Conservation (phyloP, 2,113 vertebrate genomes). For the Capricornis sumatraensis region DNA sequence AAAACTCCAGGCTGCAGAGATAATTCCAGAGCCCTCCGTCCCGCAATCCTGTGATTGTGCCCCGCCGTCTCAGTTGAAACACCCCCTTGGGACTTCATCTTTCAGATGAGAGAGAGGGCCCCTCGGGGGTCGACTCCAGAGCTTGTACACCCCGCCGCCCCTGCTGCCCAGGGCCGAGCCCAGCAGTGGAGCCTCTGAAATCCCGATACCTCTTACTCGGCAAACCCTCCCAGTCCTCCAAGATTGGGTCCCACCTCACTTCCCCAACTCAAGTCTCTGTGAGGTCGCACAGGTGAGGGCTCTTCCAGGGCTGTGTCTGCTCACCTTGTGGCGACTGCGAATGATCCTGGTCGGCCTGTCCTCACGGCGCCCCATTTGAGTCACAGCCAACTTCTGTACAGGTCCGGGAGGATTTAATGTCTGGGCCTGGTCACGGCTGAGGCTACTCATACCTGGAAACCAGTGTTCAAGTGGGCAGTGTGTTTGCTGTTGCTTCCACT, state of each 20-base stretch:
- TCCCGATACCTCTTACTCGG: background rate
- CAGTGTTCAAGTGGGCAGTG: rapidly evolving
- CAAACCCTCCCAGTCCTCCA: background rate
- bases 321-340: background rate
- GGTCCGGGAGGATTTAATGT: background rate
- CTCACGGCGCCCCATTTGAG: background rate
- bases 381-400: background rate
- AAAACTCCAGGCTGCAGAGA: background rate
- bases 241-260: rapidly evolving
- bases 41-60: background rate
- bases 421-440: background rate
- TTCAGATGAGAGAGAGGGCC: background rate
- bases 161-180: background rate
- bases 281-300: background rate
- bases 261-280: background rate
- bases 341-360: background rate
- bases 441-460: background rate
- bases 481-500: background rate
- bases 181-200: background rate
- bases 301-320: background rate
- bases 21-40: background rate
- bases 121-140: background rate
- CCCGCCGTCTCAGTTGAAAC: background rate
- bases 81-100: background rate
- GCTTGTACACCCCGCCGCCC: rapidly evolving